Evolutionary conservation across 2,797 vertebrate species (phyloP).

Genomic region (Oreonectes daqikongensis): DNA sequence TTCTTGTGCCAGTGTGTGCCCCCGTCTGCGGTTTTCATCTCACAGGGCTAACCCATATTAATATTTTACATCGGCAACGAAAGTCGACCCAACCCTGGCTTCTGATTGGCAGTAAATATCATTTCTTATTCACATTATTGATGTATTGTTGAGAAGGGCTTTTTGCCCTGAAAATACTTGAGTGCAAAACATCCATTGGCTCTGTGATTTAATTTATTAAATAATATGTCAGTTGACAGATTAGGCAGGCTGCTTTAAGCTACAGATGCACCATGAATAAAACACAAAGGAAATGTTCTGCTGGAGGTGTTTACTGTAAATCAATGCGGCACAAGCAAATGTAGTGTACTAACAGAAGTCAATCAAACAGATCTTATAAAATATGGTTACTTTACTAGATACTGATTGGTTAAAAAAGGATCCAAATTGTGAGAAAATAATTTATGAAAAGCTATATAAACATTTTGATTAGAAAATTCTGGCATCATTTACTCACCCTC

Average conservation of each 20-base stretch:
- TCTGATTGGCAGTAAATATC: slow-evolving; percentile 70
- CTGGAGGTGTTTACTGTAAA: slow-evolving; percentile 39
- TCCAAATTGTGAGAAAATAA: too few species aligned
- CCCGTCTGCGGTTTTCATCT: slow-evolving; percentile 76
- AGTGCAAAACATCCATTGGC: slow-evolving; percentile 61
- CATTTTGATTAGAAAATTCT: too few species aligned
- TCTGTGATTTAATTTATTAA: slow-evolving; percentile 66
- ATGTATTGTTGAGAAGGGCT: slow-evolving; percentile 62
- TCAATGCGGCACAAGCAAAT: not conserved
- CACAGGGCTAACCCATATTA: slow-evolving; percentile 79
- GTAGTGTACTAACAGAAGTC: too few species aligned
- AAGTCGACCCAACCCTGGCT: slow-evolving; percentile 60
- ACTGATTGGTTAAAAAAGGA: too few species aligned
- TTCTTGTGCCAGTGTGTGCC: slow-evolving; percentile 70
- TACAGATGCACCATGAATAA: slow-evolving; percentile 74
- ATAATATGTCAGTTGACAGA: slow-evolving; percentile 62
- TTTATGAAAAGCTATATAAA: too few species aligned
- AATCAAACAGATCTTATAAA: too few species aligned
- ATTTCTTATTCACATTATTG: slow-evolving; percentile 69
- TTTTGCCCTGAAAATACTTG: slow-evolving; percentile 44
- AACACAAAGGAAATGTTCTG: slow-evolving; percentile 65
- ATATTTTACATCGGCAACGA: slow-evolving; percentile 78
- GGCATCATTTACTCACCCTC: too few species aligned
- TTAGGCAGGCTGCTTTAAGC: slow-evolving; percentile 60
- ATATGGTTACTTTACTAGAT: too few species aligned